Evolutionary conservation across 1,140 invertebrate species (phyloP), one percentile per base, ranked within the genome.

Genomic region (Psilanteris sp.): DNA sequence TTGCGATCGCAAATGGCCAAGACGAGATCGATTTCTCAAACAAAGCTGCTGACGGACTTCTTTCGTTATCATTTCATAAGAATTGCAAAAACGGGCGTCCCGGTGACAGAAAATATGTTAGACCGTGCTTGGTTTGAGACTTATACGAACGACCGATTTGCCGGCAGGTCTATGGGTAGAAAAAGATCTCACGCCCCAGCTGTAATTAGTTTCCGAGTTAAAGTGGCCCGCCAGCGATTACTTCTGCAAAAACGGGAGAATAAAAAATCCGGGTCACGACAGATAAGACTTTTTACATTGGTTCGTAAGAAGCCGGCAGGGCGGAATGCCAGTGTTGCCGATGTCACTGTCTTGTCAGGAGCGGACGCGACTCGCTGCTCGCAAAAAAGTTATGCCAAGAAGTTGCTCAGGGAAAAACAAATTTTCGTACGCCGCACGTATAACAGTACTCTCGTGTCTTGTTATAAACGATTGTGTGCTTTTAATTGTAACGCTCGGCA

Each of bases 121-220:
- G 44, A 36, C 31, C 52, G 39, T 32, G 54, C 8, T 16, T 11
- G 14, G n/a, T 27, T 8, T 61, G 37, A 52, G 46, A 46, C 43
- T 36, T 48, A 20, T 22, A 26, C 31, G 20, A 32, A 27, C 48
- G 36, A 43, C 16, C 52, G 44, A 59, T 43, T 39, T 27, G 24
- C 32, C 16, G 22, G 14, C 27, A 43, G 39, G 26, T 48, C 29
- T 37, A 57, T 7, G 54, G 64, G 46, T 55, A 57, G 71, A 81
- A 85, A 83, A 85, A 86, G 70, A 74, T 72, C 79, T 80, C 78
- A 79, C 75, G 71, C 77, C 70, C 68, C 50, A 61, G 16, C 67
- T 77, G 79, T 86, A 86, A 87, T 86, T 86, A 87, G 84, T 83
- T 85, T 81, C 72, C 57, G 79, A 84, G 78, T 82, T 85, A 82